Evolutionary conservation across 2,113 vertebrate species (phyloP).

Genomic region (Anguilla japonica): DNA sequence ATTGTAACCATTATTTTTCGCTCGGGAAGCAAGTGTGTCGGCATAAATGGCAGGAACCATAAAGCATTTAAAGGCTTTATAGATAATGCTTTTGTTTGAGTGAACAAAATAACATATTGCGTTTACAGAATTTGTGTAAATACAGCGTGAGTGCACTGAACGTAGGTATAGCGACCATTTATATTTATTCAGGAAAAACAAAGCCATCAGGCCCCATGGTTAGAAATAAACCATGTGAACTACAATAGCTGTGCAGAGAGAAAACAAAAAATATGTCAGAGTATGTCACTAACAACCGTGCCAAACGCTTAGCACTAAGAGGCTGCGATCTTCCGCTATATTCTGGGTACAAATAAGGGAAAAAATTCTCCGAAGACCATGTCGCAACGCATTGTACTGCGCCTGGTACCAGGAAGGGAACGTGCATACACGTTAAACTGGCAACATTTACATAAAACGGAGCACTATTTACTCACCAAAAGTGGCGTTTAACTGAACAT

Average conservation of each 20-base stretch:
- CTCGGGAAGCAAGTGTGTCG: neutral
- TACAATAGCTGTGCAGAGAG: neutral
- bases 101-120: neutral
- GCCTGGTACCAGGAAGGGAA: neutral
- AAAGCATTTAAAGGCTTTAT: neutral
- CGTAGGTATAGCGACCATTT: neutral
- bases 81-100: neutral
- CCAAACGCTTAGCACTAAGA: neutral
- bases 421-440: neutral
- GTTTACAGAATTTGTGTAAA: neutral
- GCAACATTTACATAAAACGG: neutral
- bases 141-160: neutral
- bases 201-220: neutral
- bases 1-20: neutral
- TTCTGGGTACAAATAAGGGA: neutral
- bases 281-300: neutral
- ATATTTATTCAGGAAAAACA: neutral
- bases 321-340: neutral
- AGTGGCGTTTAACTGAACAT: neutral
- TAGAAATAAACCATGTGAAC: neutral
- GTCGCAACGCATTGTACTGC: neutral
- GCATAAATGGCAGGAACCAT: neutral
- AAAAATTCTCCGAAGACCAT: neutral
- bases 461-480: neutral
- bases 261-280: neutral